These are phyloP conservation scores for Istiophorus platypterus DNA, from an alignment of 2,113 vertebrate species.

Conservation along the genomic window DNA sequence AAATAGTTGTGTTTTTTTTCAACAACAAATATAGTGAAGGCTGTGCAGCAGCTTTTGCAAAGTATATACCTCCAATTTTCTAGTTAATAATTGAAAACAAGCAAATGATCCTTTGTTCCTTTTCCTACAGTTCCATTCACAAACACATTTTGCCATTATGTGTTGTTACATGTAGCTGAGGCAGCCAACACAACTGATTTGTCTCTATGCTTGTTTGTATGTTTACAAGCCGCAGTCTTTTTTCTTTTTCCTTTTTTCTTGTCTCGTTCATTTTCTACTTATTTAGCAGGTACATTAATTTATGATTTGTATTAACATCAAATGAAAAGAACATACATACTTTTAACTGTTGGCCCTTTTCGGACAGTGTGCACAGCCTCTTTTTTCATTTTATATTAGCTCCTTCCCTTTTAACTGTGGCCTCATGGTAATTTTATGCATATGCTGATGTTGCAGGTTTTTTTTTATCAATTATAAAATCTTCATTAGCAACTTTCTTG, in stretches of 20 bases:
- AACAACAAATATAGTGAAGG: not conserved
- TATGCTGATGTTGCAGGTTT: constrained; percentile 74
- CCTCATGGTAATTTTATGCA: constrained; percentile 62
- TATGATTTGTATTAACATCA: not conserved
- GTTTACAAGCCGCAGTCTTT: not conserved
- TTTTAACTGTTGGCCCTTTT: not conserved
- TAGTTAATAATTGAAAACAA: not conserved
- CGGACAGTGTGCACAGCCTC: not conserved
- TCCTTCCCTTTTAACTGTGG: constrained; percentile 37
- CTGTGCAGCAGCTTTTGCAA: not conserved
- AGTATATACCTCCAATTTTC: not conserved
- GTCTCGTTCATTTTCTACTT: not conserved
- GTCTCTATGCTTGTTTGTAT: not conserved
- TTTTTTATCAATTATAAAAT: constrained; percentile 74
- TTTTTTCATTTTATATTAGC: constrained; percentile 13
- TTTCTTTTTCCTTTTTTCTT: not conserved
- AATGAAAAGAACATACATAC: not conserved
- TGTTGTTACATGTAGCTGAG: not conserved
- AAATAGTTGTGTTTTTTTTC: not conserved
- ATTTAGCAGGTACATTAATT: constrained; percentile 19
- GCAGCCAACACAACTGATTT: not conserved
- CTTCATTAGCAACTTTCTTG: constrained; percentile 73
- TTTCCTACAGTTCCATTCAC: not conserved
- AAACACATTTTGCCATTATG: not conserved
- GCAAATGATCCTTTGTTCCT: not conserved